Percentiles rank a stretch among this genome's conserved stretches.
Conservation (phyloP, 2,113 vertebrate species). For the Sialia sialis region DNA sequence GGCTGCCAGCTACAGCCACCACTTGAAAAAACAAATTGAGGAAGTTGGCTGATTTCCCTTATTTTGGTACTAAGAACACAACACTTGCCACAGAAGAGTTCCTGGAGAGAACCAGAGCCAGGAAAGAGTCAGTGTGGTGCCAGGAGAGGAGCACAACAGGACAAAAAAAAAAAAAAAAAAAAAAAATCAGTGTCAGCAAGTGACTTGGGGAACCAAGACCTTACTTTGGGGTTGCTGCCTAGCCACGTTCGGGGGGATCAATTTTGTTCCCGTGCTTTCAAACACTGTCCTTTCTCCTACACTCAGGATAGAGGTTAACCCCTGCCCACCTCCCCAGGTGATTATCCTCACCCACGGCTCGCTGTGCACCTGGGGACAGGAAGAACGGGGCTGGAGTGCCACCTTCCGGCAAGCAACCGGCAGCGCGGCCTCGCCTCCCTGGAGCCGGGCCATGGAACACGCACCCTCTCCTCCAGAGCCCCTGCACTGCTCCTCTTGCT, state of each 20-base stretch:
- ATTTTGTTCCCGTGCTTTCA: background rate
- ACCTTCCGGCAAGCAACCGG: slow-evolving; percentile 11
- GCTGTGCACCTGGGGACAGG: background rate
- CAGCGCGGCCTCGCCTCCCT: background rate
- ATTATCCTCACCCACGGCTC: fast-evolving
- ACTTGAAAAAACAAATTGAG: background rate
- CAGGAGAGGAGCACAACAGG: background rate
- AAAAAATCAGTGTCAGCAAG: background rate
- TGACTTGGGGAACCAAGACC: background rate
- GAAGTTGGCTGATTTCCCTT: slow-evolving; percentile 6
- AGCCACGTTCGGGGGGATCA: background rate
- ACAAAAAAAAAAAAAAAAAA: background rate
- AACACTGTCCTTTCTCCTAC: background rate
- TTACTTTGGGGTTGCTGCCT: background rate
- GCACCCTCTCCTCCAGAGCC: background rate
- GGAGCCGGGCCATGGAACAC: background rate
- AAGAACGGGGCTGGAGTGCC: slow-evolving; percentile 19
- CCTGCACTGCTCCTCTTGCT: fast-evolving
- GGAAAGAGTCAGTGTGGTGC: background rate
- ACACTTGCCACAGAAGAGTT: background rate
- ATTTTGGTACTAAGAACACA: background rate
- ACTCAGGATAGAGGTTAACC: background rate
- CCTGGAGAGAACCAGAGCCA: background rate
- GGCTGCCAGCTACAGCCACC: background rate
- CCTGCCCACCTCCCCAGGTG: background rate